Evolutionary conservation across 2,113 vertebrate genomes (phyloP).

Genomic region (Campylorhamphus procurvoides): DNA sequence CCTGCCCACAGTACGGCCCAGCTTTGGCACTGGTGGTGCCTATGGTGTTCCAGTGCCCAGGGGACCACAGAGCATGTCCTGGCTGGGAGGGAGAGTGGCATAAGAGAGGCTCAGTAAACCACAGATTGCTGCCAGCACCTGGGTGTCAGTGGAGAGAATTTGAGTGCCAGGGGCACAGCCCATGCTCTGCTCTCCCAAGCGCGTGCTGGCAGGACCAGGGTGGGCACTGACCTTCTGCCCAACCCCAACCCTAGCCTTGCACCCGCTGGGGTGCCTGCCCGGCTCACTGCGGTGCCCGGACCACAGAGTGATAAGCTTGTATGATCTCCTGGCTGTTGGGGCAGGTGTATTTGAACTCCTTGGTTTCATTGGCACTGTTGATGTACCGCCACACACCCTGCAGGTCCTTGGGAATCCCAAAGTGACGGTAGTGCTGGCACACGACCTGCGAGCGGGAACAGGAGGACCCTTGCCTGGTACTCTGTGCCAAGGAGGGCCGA

Average conservation of each 20-base stretch:
- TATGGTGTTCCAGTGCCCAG: accelerated
- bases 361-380: constrained; percentile 72
- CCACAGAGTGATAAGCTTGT: constrained; percentile 81
- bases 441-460: constrained; percentile 74
- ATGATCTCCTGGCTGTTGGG: constrained; percentile 85
- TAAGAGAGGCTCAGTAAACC: neutral
- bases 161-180: neutral
- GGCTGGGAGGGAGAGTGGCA: neutral
- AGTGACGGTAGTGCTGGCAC: constrained; percentile 82
- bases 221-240: accelerated
- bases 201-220: accelerated
- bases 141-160: neutral
- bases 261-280: accelerated
- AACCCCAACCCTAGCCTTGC: neutral
- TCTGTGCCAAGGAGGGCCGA: too few relatives aligned
- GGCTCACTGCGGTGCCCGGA: constrained; percentile 51
- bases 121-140: neutral
- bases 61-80: neutral
- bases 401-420: constrained; percentile 81
- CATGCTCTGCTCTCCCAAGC: neutral
- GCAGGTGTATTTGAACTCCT: constrained; percentile 88
- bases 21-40: neutral
- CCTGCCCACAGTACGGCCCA: neutral
- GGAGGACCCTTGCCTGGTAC: neutral
- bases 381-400: constrained; percentile 81